A percentile compares a stretch with the other conserved stretches of the same genome.
Conservation (phyloP, 2,888 invertebrate species). For the Ceriagrion tenellum region DNA sequence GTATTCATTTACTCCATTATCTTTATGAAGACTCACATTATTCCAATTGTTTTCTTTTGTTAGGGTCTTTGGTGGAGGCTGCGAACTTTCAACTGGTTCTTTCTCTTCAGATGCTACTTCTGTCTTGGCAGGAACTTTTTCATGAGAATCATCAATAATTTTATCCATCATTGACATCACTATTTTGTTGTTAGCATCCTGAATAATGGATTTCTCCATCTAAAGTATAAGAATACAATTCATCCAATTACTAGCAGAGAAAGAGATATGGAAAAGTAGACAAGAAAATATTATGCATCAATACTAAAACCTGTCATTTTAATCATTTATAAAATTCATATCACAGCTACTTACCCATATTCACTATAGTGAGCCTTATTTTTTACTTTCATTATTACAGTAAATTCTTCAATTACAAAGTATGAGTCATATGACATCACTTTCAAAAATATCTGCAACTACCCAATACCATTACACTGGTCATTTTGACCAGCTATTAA, state of each 20-base stretch:
- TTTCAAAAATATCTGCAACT: too few relatives aligned
- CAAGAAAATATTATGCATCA: too few relatives aligned
- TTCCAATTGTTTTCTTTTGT: neutral
- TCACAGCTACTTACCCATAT: too few relatives aligned
- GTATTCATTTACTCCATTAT: neutral
- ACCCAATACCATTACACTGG: too few relatives aligned
- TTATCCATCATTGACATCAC: constrained; percentile 47
- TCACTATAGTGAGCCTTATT: too few relatives aligned
- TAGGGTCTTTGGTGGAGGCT: neutral
- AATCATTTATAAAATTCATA: too few relatives aligned
- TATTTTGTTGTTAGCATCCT: constrained; percentile 48
- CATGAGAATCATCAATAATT: neutral
- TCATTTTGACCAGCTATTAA: too few relatives aligned
- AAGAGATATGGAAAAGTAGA: too few relatives aligned
- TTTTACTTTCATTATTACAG: too few relatives aligned
- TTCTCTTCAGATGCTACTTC: neutral
- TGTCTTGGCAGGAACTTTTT: neutral
- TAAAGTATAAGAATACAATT: neutral
- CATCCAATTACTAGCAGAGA: neutral
- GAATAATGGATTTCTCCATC: constrained; percentile 32
- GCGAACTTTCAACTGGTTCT: neutral
- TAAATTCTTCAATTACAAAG: too few relatives aligned
- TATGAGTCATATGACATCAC: too few relatives aligned
- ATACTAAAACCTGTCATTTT: too few relatives aligned
- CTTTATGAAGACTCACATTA: neutral